A percentile compares a stretch with the other conserved stretches of the same genome.
phyloP scores from a whole-genome alignment of 2,888 invertebrate species.

The Hanleya hanleyi region DNA sequence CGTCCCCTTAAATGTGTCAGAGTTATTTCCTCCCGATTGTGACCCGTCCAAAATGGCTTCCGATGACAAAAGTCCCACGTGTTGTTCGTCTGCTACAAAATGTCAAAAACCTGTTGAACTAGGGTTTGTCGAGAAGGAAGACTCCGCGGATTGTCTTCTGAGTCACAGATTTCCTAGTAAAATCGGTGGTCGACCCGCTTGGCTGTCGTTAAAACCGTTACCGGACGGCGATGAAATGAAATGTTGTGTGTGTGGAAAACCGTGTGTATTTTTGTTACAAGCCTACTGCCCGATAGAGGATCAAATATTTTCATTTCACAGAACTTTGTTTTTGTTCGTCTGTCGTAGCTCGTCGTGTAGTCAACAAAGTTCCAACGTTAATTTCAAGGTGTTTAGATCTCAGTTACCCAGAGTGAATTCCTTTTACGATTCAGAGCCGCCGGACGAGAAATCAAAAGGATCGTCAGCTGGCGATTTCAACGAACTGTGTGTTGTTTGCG shows the following conservation, averaged over 20 bases:
- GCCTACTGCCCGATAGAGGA: constrained; percentile 90
- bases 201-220: constrained; percentile 86
- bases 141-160: constrained; percentile 80
- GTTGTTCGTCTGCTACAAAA: neutral
- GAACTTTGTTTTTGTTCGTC: constrained; percentile 90
- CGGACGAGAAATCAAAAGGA: constrained; percentile 55
- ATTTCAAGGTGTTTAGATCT: constrained; percentile 85
- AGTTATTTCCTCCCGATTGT: no score
- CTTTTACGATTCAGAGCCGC: constrained; percentile 85
- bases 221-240: constrained; percentile 80
- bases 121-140: constrained; percentile 82
- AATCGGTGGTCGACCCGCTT: constrained; percentile 94
- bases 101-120: constrained; percentile 78
- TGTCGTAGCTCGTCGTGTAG: constrained; percentile 86
- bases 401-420: constrained; percentile 85
- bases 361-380: constrained; percentile 77
- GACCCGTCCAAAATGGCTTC: neutral
- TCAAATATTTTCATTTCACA: constrained; percentile 81
- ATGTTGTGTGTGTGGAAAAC: constrained; percentile 83
- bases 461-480: neutral
- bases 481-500: constrained; percentile 83
- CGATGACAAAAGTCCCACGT: neutral
- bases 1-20: no score
- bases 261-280: constrained; percentile 89
- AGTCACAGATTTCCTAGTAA: constrained; percentile 95